Base-by-base conservation (phyloP, 2,797 vertebrate genomes). In the Phaenicophaeus curvirostris region DNA sequence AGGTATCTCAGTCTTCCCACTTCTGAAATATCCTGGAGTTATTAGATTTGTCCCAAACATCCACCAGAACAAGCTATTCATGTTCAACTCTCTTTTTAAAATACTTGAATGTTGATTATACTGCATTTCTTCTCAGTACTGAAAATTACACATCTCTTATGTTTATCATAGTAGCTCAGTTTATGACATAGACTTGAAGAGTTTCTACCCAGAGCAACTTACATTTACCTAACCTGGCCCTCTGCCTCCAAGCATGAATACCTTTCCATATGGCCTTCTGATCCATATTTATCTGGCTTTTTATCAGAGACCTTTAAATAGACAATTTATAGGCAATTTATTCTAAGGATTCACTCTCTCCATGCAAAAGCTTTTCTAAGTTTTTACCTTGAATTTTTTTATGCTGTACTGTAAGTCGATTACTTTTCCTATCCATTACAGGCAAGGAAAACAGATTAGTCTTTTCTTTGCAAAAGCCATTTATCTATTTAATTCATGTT, bases 211-310 rank as follows among this genome's bases (percentile, higher is more conserved):
- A 75, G 54, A 71, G 27, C 4, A 79, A 78, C 35, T 88, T 59
- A 67, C 87, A 51, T 51, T 83, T 92, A 63, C 81, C 20, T 92
- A 68, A 83, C n/a, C 14, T 85, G 8, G 57, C 58, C 13, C 15
- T 81, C 15, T 81, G 33, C 18, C 73, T 93, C 23, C 18, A 72
- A 78, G 66, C 19, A 53, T 50, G 14, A 94, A 78, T 87, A 81
- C 35, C 2, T 89, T 87, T 90, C 30, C 44, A 15, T 53, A 4
- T 74, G 41, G 51, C 35, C 65, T 74, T 89, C 82, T 86, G n/a
- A 75, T 62, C 51, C 86, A 89, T 92, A 90, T 93, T 94, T 94
- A 91, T 72, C 33, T 61, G 87, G 18, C 4, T 4, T 85, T 89
- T 78, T 76, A 71, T 78, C 63, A 57, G 95, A 78, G 46, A 81